Evolutionary conservation across 2,113 vertebrate species (phyloP).

Genomic region (Cyanoderma ruficeps): DNA sequence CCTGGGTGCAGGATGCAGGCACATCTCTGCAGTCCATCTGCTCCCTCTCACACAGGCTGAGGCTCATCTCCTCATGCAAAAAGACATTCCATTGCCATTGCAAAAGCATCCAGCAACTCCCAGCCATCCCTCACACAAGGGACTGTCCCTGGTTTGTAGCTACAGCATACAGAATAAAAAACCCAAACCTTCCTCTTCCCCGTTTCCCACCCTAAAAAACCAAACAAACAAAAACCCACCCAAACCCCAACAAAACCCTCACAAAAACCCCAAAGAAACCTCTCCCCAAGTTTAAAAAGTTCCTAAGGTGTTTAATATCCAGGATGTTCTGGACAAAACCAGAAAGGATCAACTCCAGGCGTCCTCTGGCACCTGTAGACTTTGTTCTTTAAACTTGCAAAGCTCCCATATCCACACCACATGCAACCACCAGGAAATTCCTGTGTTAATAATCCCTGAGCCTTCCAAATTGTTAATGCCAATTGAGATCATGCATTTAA

Average conservation of each 20-base stretch:
- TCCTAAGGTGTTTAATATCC: not conserved
- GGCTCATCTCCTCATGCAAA: not conserved
- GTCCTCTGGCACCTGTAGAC: not conserved
- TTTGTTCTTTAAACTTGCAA: not conserved
- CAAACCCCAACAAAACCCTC: not conserved
- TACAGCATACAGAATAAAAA: not conserved
- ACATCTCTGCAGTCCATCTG: not conserved
- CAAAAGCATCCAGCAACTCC: not conserved
- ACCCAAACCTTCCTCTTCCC: not conserved
- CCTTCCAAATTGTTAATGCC: not conserved
- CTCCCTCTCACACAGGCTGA: not conserved
- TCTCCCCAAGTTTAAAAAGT: not conserved
- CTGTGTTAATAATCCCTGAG: not conserved
- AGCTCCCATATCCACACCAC: not conserved
- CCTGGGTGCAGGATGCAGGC: not conserved
- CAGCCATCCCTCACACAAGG: not conserved
- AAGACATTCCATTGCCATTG: not conserved
- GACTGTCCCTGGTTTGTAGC: not conserved
- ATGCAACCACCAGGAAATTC: not conserved
- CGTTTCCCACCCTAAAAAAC: not conserved
- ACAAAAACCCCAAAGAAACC: not conserved
- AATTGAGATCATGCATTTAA: not conserved
- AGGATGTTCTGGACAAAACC: accelerated
- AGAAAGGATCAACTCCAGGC: not conserved
- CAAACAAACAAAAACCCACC: not conserved